These are phyloP conservation scores for Mionectes macconnelli DNA, from an alignment of 2,113 vertebrate species.

Conservation along the genomic window DNA sequence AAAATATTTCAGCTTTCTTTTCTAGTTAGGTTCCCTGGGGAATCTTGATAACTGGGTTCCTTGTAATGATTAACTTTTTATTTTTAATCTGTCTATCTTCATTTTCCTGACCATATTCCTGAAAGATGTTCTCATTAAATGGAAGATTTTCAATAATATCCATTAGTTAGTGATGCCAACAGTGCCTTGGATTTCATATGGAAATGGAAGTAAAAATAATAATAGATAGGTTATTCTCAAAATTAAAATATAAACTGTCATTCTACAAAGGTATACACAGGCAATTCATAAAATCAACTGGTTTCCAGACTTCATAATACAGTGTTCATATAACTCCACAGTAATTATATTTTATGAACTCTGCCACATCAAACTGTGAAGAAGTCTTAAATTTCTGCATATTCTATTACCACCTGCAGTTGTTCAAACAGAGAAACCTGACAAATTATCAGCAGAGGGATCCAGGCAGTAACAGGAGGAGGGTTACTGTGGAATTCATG, in stretches of 20 bases:
- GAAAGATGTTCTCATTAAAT: not conserved
- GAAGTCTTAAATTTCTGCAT: slow-evolving; percentile 1
- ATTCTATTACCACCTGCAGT: slow-evolving; percentile 37
- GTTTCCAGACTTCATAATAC: not conserved
- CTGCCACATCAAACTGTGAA: slow-evolving; percentile 12
- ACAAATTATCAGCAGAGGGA: slow-evolving; percentile 1
- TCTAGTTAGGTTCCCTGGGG: not conserved
- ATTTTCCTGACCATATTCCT: not conserved
- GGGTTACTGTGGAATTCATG: not conserved
- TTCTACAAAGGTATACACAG: not conserved
- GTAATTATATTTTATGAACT: slow-evolving; percentile 46
- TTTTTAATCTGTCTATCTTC: not conserved
- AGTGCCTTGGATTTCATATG: not conserved
- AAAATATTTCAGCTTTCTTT: not conserved
- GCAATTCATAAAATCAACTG: not conserved
- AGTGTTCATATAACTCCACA: not conserved
- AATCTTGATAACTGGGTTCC: not conserved
- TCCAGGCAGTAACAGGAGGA: not conserved
- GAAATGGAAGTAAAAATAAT: not conserved
- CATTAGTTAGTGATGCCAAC: not conserved
- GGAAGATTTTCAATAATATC: not conserved
- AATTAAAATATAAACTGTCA: not conserved
- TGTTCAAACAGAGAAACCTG: slow-evolving; percentile 23
- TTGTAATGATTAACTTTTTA: not conserved
- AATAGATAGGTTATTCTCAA: not conserved